Evolutionary conservation across 1,140 invertebrate genomes (phyloP).

Genomic region (Drosophila nigromelanica): DNA sequence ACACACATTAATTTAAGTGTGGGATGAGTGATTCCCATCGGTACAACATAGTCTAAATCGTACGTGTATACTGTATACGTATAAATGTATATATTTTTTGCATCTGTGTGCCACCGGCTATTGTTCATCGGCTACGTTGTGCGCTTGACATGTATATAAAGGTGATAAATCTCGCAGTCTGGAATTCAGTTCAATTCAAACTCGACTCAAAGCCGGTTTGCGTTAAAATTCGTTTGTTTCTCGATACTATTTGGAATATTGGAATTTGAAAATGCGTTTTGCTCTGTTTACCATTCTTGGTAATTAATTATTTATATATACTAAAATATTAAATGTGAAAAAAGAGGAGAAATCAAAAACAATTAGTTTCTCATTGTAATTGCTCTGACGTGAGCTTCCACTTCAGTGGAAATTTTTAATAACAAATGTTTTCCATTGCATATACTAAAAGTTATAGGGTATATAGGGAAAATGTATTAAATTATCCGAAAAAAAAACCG

Average conservation of each 20-base stretch:
- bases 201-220: slow-evolving; percentile 69
- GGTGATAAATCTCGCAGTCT: slow-evolving; percentile 70
- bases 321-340: not conserved
- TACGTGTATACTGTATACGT: not conserved
- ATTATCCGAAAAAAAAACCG: too few species aligned
- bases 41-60: slow-evolving; percentile 11
- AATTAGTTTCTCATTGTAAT: not conserved
- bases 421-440: too few species aligned
- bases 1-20: slow-evolving; percentile 45
- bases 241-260: slow-evolving; percentile 46
- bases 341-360: not conserved
- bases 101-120: slow-evolving; percentile 42
- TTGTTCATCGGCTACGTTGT: slow-evolving; percentile 58
- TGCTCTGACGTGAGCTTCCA: too few species aligned
- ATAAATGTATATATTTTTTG: slow-evolving; percentile 12
- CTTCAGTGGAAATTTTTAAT: too few species aligned
- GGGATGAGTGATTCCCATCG: slow-evolving; percentile 59
- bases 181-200: slow-evolving; percentile 71
- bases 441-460: too few species aligned
- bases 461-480: too few species aligned
- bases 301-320: slow-evolving; percentile 31
- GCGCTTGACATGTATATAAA: slow-evolving; percentile 67
- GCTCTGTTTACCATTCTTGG: slow-evolving; percentile 66
- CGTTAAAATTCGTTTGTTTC: slow-evolving; percentile 26
- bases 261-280: slow-evolving; percentile 66